These are phyloP conservation scores for Rhamphomyia laevipes DNA, from an alignment of 2,888 invertebrate genomes.

Conservation along the genomic window DNA sequence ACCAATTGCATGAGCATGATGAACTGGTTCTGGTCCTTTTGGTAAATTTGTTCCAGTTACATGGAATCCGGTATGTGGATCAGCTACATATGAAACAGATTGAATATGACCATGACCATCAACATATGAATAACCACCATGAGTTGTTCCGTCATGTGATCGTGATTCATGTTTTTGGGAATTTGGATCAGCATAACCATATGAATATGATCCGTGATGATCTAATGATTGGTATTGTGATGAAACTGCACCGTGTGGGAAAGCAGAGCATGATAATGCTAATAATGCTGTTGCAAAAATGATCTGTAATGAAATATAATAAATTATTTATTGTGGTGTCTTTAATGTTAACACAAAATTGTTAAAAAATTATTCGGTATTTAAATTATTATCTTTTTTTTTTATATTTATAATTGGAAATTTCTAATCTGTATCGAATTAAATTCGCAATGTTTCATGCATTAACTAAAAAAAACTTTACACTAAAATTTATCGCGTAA, in stretches of 20 bases:
- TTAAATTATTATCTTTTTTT: too few relatives aligned
- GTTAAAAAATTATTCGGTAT: too few relatives aligned
- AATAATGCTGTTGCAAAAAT: constrained; percentile 29
- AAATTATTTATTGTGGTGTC: not conserved
- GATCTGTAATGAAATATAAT: constrained; percentile 21
- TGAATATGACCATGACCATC: constrained; percentile 54
- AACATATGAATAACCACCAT: constrained; percentile 56
- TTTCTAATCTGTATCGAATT: not conserved
- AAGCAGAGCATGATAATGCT: constrained; percentile 32
- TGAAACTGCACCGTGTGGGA: constrained; percentile 34
- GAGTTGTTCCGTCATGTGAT: constrained; percentile 47
- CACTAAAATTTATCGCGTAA: too few relatives aligned
- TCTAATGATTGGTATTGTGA: constrained; percentile 49
- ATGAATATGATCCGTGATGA: constrained; percentile 45
- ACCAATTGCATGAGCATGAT: constrained; percentile 16
- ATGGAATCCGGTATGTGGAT: constrained; percentile 51
- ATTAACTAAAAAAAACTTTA: too few relatives aligned
- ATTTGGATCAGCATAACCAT: constrained; percentile 52
- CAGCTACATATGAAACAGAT: constrained; percentile 51
- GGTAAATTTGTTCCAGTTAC: constrained; percentile 54
- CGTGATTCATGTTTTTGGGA: constrained; percentile 52
- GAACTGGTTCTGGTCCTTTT: constrained; percentile 39
- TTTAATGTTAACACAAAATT: constrained; percentile 1
- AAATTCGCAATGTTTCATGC: not conserved
- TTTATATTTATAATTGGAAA: not conserved